phyloP scores from a whole-genome alignment of 2,888 invertebrate genomes.

The Leucophenga maculata region DNA sequence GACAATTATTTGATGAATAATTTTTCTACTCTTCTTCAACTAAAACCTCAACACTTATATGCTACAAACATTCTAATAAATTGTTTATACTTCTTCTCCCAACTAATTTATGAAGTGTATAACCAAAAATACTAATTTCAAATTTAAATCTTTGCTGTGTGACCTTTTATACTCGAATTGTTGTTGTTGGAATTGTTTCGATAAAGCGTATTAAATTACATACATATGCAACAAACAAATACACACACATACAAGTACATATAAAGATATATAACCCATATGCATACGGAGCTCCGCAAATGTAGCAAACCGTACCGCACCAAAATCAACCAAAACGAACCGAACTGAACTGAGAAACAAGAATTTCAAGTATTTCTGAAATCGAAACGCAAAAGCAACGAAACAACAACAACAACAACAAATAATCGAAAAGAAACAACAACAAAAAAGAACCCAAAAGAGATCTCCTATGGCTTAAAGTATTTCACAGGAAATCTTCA shows the following conservation, averaged over 20 bases:
- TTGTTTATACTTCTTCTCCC: too few relatives aligned
- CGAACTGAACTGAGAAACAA: conserved; percentile 60
- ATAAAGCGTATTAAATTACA: conserved; percentile 64
- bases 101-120: too few relatives aligned
- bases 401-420: conserved; percentile 1
- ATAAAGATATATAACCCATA: conserved; percentile 10
- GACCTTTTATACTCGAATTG: conserved; percentile 56
- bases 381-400: conserved; percentile 44
- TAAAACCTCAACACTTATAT: too few relatives aligned
- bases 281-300: conserved; percentile 15
- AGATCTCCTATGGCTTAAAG: conserved; percentile 57
- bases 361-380: conserved; percentile 65
- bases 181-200: conserved; percentile 47
- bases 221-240: conserved; percentile 33
- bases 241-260: conserved; percentile 16
- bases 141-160: conserved; percentile 62
- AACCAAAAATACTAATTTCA: conserved; percentile 52
- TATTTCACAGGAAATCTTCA: conserved; percentile 66
- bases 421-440: conserved; percentile 9
- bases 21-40: too few relatives aligned
- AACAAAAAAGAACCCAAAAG: conserved; percentile 24
- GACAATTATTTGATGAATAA: too few relatives aligned
- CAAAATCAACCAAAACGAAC: too few relatives aligned
- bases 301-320: conserved; percentile 27
- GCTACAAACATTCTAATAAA: too few relatives aligned